These are phyloP conservation scores for Lepidurus packardi DNA, from an alignment of 1,140 invertebrate species.

Conservation along the genomic window DNA sequence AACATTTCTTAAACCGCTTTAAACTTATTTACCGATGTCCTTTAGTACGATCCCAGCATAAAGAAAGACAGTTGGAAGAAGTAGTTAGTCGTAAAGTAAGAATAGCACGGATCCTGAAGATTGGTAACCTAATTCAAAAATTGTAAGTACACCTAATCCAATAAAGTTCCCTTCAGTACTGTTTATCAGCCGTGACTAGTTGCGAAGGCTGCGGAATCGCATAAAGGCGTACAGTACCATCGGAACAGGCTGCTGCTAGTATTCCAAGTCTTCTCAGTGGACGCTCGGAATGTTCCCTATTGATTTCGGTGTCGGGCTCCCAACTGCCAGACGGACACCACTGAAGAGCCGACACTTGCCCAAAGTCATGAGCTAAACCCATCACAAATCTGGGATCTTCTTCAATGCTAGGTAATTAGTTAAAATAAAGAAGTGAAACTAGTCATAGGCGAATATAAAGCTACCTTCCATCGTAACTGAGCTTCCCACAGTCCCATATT, in stretches of 20 bases:
- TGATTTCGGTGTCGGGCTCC: slow-evolving; percentile 42
- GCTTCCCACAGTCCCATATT: slow-evolving; percentile 53
- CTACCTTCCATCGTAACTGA: slow-evolving; percentile 38
- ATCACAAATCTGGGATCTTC: slow-evolving; percentile 47
- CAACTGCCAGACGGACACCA: slow-evolving; percentile 70
- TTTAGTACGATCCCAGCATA: slow-evolving; percentile 48
- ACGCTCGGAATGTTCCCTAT: slow-evolving; percentile 7
- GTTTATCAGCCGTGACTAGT: slow-evolving; percentile 37
- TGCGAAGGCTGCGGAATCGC: slow-evolving; percentile 52
- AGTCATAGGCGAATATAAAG: too few species aligned
- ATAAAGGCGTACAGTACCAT: slow-evolving; percentile 57
- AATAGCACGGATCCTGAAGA: slow-evolving; percentile 46
- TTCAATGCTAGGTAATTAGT: neutral
- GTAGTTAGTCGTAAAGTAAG: slow-evolving; percentile 43
- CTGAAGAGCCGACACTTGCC: slow-evolving; percentile 61
- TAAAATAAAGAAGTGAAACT: too few species aligned
- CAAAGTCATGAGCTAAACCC: slow-evolving; percentile 56
- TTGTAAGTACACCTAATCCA: neutral
- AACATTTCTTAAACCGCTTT: neutral
- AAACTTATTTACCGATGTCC: slow-evolving; percentile 43
- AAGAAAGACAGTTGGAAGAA: slow-evolving; percentile 45
- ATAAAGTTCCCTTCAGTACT: slow-evolving; percentile 14
- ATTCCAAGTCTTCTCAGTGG: slow-evolving; percentile 55
- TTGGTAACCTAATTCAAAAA: slow-evolving; percentile 38
- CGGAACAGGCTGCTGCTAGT: slow-evolving; percentile 60